Conservation (phyloP, 2,797 vertebrate species). For the Jordanella pulchra region DNA sequence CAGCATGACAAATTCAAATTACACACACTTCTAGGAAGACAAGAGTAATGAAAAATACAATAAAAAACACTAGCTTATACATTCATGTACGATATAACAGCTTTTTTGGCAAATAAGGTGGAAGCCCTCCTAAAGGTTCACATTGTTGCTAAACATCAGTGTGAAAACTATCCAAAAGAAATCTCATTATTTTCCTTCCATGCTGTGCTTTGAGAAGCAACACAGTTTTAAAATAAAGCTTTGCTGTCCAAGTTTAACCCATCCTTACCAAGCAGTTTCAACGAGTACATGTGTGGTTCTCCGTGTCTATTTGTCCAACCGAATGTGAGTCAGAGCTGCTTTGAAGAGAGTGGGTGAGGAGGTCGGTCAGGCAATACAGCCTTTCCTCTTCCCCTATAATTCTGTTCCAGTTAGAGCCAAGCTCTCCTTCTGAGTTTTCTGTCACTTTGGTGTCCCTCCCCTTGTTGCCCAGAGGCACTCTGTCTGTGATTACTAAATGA, state of each 20-base stretch:
- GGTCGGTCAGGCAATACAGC: slow-evolving; percentile 50
- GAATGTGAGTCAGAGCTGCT: slow-evolving; percentile 10
- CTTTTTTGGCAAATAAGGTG: slow-evolving; percentile 13
- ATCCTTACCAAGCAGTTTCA: slow-evolving; percentile 26
- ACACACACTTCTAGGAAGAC: neutral
- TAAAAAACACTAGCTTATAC: neutral
- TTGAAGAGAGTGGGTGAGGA: slow-evolving; percentile 35
- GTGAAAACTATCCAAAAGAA: slow-evolving; percentile 32
- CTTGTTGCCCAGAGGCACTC: slow-evolving; percentile 8
- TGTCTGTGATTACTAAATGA: slow-evolving; percentile 56
- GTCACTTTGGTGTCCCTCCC: slow-evolving; percentile 13
- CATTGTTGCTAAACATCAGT: slow-evolving; percentile 41
- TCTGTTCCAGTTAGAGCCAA: slow-evolving; percentile 49
- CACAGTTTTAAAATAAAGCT: slow-evolving; percentile 18
- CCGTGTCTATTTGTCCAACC: neutral
- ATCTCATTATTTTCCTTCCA: slow-evolving; percentile 58
- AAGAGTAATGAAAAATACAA: slow-evolving; percentile 1
- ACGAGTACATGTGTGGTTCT: neutral
- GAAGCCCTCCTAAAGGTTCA: neutral
- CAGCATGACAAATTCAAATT: slow-evolving; percentile 6
- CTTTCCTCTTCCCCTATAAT: slow-evolving; percentile 48
- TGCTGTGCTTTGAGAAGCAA: slow-evolving; percentile 47
- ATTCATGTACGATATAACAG: slow-evolving; percentile 21
- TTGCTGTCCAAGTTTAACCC: slow-evolving; percentile 25
- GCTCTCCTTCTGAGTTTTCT: slow-evolving; percentile 48